A percentile compares a stretch with the other conserved stretches of the same genome.
phyloP scores from a whole-genome alignment of 2,797 vertebrate genomes.

The Chiloscyllium punctatum region DNA sequence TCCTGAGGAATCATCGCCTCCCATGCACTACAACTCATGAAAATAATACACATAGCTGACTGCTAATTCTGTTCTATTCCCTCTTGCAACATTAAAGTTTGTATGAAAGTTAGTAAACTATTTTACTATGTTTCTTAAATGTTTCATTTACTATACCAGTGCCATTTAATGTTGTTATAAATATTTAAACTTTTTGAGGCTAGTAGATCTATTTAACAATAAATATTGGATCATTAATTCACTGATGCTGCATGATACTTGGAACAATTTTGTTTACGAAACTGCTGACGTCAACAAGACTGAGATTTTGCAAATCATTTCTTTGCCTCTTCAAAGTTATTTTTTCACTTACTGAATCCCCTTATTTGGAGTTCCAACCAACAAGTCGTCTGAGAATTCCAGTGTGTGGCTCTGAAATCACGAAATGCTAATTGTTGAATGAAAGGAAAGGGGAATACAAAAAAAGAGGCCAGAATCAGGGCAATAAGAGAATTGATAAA shows the following conservation, averaged over 20 bases:
- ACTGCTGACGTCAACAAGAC: background rate
- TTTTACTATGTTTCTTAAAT: background rate
- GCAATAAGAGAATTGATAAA: background rate
- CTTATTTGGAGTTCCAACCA: background rate
- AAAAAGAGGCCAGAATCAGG: background rate
- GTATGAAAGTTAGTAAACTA: background rate
- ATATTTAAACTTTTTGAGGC: background rate
- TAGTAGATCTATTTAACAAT: background rate
- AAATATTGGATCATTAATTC: background rate
- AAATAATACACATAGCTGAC: background rate
- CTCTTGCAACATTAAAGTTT: background rate
- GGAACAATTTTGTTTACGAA: background rate
- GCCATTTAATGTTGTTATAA: background rate
- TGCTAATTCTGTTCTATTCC: background rate
- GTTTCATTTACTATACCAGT: background rate
- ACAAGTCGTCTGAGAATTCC: background rate
- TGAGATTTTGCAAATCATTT: background rate
- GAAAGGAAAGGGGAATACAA: background rate
- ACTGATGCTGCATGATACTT: background rate
- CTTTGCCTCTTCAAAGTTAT: background rate
- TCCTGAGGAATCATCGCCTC: background rate
- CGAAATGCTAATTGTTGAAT: too few relatives aligned
- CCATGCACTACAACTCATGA: background rate
- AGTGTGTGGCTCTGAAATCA: background rate
- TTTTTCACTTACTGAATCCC: background rate